phyloP scores from a whole-genome alignment of 92 coral and sea anemone genomes.

The Zoanthus sansibaricus region DNA sequence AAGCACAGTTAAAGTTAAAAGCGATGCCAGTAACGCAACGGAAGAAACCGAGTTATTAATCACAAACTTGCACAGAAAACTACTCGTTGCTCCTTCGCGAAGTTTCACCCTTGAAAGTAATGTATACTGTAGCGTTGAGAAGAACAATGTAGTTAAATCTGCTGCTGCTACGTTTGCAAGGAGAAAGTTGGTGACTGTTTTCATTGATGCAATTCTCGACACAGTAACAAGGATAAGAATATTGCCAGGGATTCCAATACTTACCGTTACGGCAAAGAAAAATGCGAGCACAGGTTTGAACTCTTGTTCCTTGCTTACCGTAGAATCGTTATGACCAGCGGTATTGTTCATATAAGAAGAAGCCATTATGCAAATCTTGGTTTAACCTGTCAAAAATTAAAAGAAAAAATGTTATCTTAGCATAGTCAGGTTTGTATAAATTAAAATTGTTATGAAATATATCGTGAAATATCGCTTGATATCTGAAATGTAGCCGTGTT shows the following conservation, averaged over 20 bases:
- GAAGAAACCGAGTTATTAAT: conserved; percentile 70
- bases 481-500: no score
- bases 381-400: no score
- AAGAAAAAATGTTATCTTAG: no score
- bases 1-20: conserved; percentile 78
- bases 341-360: background rate
- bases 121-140: conserved; percentile 70
- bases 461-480: no score
- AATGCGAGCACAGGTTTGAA: background rate
- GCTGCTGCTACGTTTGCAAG: conserved; percentile 80
- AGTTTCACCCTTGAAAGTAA: conserved; percentile 46
- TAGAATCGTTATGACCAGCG: background rate
- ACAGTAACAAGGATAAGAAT: conserved; percentile 70
- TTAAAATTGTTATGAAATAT: no score
- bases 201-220: conserved; percentile 68
- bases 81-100: conserved; percentile 60
- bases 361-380: no score
- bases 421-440: no score
- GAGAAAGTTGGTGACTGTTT: conserved; percentile 75
- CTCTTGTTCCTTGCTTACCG: background rate
- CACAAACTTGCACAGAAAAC: conserved; percentile 80
- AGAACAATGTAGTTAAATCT: conserved; percentile 69
- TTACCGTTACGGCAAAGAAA: conserved; percentile 50
- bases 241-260: conserved; percentile 77
- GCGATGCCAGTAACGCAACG: conserved; percentile 74